These are phyloP conservation scores for Phylloscopus whistleri DNA, from an alignment of 2,113 vertebrate species.

Conservation along the genomic window DNA sequence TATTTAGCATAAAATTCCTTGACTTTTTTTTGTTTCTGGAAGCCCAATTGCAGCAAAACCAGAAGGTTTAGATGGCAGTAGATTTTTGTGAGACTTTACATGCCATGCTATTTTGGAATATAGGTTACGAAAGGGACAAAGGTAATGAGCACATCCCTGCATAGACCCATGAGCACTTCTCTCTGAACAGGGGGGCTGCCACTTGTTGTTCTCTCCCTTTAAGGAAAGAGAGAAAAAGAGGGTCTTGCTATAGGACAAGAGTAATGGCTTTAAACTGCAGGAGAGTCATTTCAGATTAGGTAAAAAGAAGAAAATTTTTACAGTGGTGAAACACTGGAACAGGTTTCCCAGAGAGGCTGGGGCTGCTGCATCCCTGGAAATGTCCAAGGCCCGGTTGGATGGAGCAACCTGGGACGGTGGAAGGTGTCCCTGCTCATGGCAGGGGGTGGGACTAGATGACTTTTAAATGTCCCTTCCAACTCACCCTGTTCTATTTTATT, in stretches of 20 bases:
- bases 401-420: not conserved
- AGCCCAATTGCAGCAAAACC: not conserved
- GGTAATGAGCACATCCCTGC: fast-evolving
- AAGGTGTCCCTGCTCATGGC: not conserved
- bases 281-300: not conserved
- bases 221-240: not conserved
- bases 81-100: not conserved
- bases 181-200: not conserved
- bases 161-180: not conserved
- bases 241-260: not conserved
- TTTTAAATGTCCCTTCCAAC: not conserved
- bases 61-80: fast-evolving
- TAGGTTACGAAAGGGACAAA: not conserved
- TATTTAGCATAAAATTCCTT: not conserved
- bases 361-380: not conserved
- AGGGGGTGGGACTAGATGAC: not conserved
- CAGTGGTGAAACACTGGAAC: fast-evolving
- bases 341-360: not conserved
- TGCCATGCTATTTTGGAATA: not conserved
- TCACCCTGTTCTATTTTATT: not conserved
- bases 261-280: not conserved
- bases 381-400: not conserved
- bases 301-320: not conserved
- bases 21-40: not conserved
- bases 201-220: not conserved